Percentiles rank a stretch among this genome's conserved stretches.
These are phyloP conservation scores for Diplodus sargus DNA, from an alignment of 2,797 vertebrate species.

Conservation along the genomic window DNA sequence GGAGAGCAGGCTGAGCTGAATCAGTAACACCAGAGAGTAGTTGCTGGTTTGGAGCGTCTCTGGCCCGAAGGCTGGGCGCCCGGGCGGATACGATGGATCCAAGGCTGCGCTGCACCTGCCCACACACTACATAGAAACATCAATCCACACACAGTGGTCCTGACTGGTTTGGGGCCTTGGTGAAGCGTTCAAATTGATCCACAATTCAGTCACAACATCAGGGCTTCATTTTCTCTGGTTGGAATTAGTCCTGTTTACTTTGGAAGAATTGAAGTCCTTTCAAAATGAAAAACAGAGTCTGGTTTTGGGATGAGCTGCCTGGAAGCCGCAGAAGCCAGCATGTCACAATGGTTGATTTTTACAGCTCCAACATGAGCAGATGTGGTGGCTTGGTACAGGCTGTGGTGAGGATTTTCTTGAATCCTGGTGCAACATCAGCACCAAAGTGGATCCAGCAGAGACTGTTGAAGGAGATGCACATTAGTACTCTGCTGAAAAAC, in stretches of 20 bases:
- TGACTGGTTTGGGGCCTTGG: not conserved
- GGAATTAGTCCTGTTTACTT: conserved; percentile 30
- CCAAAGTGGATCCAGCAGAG: conserved; percentile 17
- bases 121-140: conserved; percentile 70
- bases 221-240: conserved; percentile 34
- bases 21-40: conserved; percentile 92
- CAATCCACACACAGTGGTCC: conserved; percentile 23
- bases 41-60: conserved; percentile 91
- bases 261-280: conserved; percentile 14
- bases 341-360: conserved; percentile 36
- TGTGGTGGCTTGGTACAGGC: not conserved
- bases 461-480: conserved; percentile 42
- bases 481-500: conserved; percentile 5
- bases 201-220: conserved; percentile 8
- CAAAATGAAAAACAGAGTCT: not conserved
- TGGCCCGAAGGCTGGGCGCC: conserved; percentile 74
- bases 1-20: conserved; percentile 91
- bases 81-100: conserved; percentile 78
- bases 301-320: conserved; percentile 27
- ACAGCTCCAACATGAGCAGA: conserved; percentile 11
- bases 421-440: conserved; percentile 4
- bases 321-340: conserved; percentile 41
- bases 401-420: not conserved
- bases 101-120: conserved; percentile 71
- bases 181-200: conserved; percentile 10